These are phyloP conservation scores for Hirtodrosophila alboralis DNA, from an alignment of 2,888 invertebrate genomes.

Conservation along the genomic window DNA sequence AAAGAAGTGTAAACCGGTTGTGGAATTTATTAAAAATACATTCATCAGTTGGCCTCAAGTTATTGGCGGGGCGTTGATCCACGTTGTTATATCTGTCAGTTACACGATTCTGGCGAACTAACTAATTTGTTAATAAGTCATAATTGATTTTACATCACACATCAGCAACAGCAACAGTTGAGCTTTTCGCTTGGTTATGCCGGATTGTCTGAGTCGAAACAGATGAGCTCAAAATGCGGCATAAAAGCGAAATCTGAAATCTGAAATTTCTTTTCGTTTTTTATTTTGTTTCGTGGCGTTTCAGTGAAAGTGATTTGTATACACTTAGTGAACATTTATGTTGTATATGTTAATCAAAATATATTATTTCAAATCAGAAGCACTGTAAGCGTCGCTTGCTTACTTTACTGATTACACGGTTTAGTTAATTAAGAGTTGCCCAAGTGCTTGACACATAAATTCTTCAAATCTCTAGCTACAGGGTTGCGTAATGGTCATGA, in stretches of 20 bases:
- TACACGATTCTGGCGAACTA: slow-evolving; percentile 48
- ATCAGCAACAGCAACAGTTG: slow-evolving; percentile 11
- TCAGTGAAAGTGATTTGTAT: slow-evolving; percentile 70
- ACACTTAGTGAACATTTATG: slow-evolving; percentile 52
- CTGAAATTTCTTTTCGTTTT: slow-evolving; percentile 63
- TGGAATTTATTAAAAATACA: slow-evolving; percentile 23
- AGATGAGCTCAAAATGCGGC: slow-evolving; percentile 45
- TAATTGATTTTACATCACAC: slow-evolving; percentile 78
- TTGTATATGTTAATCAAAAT: slow-evolving; percentile 70
- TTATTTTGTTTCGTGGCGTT: slow-evolving; percentile 38
- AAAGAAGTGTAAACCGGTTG: slow-evolving; percentile 48
- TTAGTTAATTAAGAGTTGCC: slow-evolving; percentile 59
- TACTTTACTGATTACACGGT: slow-evolving; percentile 7
- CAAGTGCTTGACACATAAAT: slow-evolving; percentile 58
- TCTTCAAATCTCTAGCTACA: slow-evolving; percentile 48
- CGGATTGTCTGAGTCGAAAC: background rate
- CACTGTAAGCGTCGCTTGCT: slow-evolving; percentile 16
- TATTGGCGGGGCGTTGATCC: slow-evolving; percentile 43
- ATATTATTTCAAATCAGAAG: slow-evolving; percentile 46
- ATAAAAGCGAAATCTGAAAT: slow-evolving; percentile 67
- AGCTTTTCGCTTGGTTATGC: slow-evolving; percentile 3
- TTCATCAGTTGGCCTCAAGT: slow-evolving; percentile 15
- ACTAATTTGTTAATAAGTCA: slow-evolving; percentile 78
- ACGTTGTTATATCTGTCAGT: slow-evolving; percentile 63
- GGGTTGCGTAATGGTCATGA: slow-evolving; percentile 60